A percentile compares a stretch with the other conserved stretches of the same genome.
phyloP scores from a whole-genome alignment of 2,888 invertebrate species.

The Chouioia cunea region DNA sequence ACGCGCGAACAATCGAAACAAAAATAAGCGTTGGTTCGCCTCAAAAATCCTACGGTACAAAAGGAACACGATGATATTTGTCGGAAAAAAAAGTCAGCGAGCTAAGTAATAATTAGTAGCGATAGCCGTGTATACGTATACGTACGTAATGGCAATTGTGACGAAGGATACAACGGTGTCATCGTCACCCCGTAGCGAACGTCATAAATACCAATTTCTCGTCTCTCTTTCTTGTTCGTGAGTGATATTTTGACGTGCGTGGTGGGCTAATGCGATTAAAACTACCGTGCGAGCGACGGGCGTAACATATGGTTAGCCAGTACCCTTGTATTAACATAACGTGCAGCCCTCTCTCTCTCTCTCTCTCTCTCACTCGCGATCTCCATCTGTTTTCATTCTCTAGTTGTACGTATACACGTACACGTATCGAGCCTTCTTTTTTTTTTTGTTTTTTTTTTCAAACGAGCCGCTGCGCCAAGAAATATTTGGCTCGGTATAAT shows the following conservation, averaged over 20 bases:
- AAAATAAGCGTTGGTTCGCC: no score
- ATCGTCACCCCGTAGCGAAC: neutral
- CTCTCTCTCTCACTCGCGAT: constrained; percentile 24
- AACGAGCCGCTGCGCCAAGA: no score
- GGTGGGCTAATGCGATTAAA: constrained; percentile 44
- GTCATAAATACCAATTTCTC: neutral
- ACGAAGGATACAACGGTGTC: no score
- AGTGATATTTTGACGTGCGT: constrained; percentile 19
- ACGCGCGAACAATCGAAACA: no score
- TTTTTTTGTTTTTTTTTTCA: neutral
- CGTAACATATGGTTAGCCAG: constrained; percentile 43
- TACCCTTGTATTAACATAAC: constrained; percentile 44
- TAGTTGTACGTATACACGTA: neutral
- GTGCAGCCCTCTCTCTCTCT: constrained; percentile 10
- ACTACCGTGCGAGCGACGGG: constrained; percentile 32
- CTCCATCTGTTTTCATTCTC: constrained; percentile 43
- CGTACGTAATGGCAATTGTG: no score
- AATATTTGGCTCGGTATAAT: no score
- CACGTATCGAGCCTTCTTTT: neutral
- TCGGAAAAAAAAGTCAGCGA: no score
- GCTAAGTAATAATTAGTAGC: no score
- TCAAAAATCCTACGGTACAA: no score
- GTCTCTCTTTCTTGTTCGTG: no score
- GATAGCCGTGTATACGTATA: no score
- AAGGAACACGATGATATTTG: no score